Evolutionary conservation across 2,888 invertebrate genomes (phyloP), one percentile per base, ranked within the genome.

Genomic region (Onchidella celtica): DNA sequence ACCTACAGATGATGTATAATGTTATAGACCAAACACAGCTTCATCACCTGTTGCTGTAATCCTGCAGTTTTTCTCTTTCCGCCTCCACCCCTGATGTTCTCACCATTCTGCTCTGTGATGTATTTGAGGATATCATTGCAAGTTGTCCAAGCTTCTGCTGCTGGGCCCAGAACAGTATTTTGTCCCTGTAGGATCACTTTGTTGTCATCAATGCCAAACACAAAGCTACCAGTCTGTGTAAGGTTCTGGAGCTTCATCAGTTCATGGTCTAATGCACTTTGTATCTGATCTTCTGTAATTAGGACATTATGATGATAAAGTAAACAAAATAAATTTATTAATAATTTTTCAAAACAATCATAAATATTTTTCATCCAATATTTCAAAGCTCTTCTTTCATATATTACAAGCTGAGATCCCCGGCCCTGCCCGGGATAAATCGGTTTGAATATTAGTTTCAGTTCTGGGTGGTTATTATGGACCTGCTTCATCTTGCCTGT

Each of bases 121-220:
- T 82, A 74, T 66, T 79, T 72, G 69, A 81, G 65, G 24, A 90
- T 79, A 72, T 81, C 83, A 68, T 81, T 79, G 82, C 88, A 88
- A 1, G 83, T 79, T 17, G 70, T 55, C 57, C 85, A 81, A 4
- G 82, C 82, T 21, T 85, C 72, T 70, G 84, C 61, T 32, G 84
- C 85, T 76, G 81, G 82, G 27, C 84, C 81, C 40, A 77, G 36
- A 24, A 80, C 55, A 34, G 57, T 47, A 21, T 85, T 72, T 32
- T 32, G 38, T 36, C 65, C 59, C 11, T 74, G 73, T 21, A 80
- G 65, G 11, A 80, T 73, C 17, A 80, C 40, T 66, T 27, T 59
- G 55, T 74, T 79, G 6, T 32, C 70, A 57, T 76, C 70, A 38
- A 68, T 55, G 6, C 82, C 84, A 63, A 77, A 79, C n/a, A 82